Evolutionary conservation across 2,113 vertebrate genomes (phyloP).

Genomic region (Collichthys lucidus): DNA sequence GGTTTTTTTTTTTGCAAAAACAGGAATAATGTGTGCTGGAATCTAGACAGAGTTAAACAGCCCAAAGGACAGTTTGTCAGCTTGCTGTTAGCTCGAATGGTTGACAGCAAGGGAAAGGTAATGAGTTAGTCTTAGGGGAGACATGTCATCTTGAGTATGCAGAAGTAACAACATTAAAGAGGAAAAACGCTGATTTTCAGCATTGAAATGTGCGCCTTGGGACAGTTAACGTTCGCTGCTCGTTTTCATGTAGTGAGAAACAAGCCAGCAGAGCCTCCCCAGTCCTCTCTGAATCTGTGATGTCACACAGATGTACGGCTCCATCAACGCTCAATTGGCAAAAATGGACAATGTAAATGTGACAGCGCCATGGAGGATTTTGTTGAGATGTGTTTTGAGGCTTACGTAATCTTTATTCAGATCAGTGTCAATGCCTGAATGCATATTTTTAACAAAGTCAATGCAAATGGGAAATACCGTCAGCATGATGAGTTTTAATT

Average conservation of each 20-base stretch:
- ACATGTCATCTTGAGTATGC: constrained; percentile 46
- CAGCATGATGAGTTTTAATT: constrained; percentile 8
- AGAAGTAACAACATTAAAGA: constrained; percentile 34
- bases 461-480: constrained; percentile 7
- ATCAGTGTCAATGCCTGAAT: constrained; percentile 32
- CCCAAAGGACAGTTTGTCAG: constrained; percentile 57
- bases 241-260: constrained; percentile 4
- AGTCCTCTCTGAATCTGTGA: constrained; percentile 2
- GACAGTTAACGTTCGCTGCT: constrained; percentile 36
- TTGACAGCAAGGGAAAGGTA: constrained; percentile 48
- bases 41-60: constrained; percentile 43
- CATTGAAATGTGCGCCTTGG: constrained; percentile 8
- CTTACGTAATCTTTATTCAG: constrained; percentile 49
- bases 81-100: constrained; percentile 7
- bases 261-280: constrained; percentile 39
- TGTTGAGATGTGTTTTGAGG: constrained; percentile 38
- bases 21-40: constrained; percentile 11
- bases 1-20: neutral
- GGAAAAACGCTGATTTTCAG: constrained; percentile 34
- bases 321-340: constrained; percentile 32
- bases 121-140: constrained; percentile 57
- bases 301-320: constrained; percentile 38
- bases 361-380: constrained; percentile 50
- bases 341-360: constrained; percentile 38
- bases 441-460: constrained; percentile 33